A percentile compares a stretch with the other conserved stretches of the same genome.
These are phyloP conservation scores for Electrona antarctica DNA, from an alignment of 2,113 vertebrate species.

Conservation along the genomic window DNA sequence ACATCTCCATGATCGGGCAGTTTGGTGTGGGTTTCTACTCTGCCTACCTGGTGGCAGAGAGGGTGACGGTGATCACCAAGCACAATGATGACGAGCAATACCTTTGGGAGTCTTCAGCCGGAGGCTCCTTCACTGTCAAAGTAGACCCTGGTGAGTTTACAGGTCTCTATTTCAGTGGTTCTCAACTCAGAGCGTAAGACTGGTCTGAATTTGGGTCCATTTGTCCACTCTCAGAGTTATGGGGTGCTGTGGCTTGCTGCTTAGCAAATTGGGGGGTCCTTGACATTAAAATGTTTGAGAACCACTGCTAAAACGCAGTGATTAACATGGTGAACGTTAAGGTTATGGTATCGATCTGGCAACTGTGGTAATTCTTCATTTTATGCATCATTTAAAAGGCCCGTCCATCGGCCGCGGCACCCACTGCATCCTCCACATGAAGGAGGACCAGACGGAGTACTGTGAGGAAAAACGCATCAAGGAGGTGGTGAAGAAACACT, in stretches of 20 bases:
- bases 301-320: no score
- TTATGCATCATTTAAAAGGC: constrained; percentile 39
- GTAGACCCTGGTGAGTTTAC: constrained; percentile 69
- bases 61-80: constrained; percentile 81
- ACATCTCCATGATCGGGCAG: constrained; percentile 86
- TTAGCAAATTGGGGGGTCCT: no score
- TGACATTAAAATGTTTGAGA: no score
- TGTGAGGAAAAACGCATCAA: constrained; percentile 80
- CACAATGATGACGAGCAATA: constrained; percentile 86
- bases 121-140: constrained; percentile 83
- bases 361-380: background rate
- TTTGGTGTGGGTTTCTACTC: constrained; percentile 86
- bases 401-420: constrained; percentile 79
- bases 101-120: constrained; percentile 82
- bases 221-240: no score
- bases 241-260: no score
- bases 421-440: constrained; percentile 79
- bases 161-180: no score
- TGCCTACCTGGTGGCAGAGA: constrained; percentile 82
- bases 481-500: constrained; percentile 85
- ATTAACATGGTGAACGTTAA: background rate
- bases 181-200: no score
- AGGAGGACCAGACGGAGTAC: constrained; percentile 83
- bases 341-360: background rate
- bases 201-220: no score